These are phyloP conservation scores for Anodontia alba DNA, from an alignment of 2,888 invertebrate genomes.

Conservation along the genomic window DNA sequence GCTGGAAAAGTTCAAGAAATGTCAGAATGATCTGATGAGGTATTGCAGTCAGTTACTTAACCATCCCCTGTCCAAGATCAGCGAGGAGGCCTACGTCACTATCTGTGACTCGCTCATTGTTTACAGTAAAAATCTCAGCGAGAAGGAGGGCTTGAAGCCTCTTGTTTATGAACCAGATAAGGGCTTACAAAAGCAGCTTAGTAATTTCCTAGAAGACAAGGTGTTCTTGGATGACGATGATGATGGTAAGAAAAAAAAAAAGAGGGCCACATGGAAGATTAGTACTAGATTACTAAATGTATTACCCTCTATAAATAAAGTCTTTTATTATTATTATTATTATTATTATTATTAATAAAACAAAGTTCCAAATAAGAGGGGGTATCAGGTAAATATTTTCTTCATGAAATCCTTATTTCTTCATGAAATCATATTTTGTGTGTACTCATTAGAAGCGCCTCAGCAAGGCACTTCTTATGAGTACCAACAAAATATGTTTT, in stretches of 20 bases:
- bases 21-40: constrained; percentile 91
- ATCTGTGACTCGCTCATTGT: constrained; percentile 97
- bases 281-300: too few relatives aligned
- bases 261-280: too few relatives aligned
- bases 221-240: constrained; percentile 97
- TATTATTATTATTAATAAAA: too few relatives aligned
- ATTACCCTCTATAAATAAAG: too few relatives aligned
- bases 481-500: too few relatives aligned
- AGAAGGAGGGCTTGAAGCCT: constrained; percentile 82
- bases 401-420: too few relatives aligned
- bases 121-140: constrained; percentile 93
- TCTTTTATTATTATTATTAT: too few relatives aligned
- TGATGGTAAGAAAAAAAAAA: constrained; percentile 86
- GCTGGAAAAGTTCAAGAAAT: constrained; percentile 86
- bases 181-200: constrained; percentile 92
- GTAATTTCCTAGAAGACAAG: constrained; percentile 95
- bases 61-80: constrained; percentile 89
- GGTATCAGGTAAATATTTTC: too few relatives aligned
- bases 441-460: too few relatives aligned
- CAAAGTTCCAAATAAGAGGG: too few relatives aligned
- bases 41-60: constrained; percentile 90
- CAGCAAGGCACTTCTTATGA: too few relatives aligned
- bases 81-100: constrained; percentile 96
- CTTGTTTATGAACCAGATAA: constrained; percentile 93
- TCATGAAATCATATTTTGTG: too few relatives aligned